A percentile compares a stretch with the other conserved stretches of the same genome.
These are phyloP conservation scores for Noctua janthe DNA, from an alignment of 2,888 invertebrate species.

Conservation along the genomic window DNA sequence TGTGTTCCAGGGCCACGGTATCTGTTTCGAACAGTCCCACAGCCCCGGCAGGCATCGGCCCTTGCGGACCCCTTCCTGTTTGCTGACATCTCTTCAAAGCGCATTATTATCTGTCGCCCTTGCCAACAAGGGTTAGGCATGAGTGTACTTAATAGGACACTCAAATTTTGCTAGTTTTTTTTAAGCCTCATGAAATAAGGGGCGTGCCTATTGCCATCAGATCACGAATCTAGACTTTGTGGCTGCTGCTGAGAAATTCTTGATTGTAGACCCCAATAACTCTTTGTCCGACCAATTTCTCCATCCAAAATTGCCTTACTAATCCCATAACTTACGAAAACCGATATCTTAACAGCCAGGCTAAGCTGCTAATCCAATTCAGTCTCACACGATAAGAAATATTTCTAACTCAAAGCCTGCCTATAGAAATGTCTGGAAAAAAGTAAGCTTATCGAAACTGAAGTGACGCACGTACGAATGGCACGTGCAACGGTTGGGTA, in stretches of 20 bases:
- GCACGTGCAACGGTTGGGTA: conserved; percentile 20
- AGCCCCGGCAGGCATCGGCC: too few relatives aligned
- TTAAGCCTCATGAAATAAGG: not conserved
- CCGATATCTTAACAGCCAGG: not conserved
- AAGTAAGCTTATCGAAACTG: conserved; percentile 27
- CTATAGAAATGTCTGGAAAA: not conserved
- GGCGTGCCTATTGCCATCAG: not conserved
- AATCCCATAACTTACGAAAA: conserved; percentile 4
- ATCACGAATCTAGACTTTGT: not conserved
- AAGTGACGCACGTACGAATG: conserved; percentile 34
- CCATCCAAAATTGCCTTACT: not conserved
- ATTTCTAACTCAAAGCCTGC: conserved; percentile 13
- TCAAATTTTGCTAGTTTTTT: not conserved
- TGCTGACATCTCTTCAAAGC: not conserved
- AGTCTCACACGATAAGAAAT: conserved; percentile 26
- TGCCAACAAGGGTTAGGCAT: not conserved
- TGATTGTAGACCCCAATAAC: not conserved
- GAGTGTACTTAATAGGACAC: not conserved
- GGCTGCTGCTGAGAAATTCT: too few relatives aligned
- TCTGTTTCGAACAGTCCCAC: too few relatives aligned
- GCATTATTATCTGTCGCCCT: not conserved
- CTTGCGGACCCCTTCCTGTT: too few relatives aligned
- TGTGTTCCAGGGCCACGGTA: too few relatives aligned
- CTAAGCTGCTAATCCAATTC: conserved; percentile 1
- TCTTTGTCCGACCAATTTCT: not conserved